Conservation (phyloP, 1,140 invertebrate species). For the Trinorchestia longiramus region DNA sequence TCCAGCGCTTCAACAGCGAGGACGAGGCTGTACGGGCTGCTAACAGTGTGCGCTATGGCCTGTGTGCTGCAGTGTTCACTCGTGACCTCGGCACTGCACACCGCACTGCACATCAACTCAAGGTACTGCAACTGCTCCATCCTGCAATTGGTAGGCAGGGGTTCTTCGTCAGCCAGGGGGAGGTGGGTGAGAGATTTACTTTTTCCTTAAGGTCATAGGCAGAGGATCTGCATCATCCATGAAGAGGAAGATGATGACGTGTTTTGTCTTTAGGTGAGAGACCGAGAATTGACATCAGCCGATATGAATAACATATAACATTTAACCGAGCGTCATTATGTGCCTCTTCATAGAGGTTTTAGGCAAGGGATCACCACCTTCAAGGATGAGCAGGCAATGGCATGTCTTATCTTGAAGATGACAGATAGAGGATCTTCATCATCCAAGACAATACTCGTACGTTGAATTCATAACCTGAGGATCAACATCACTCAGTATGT, state of each 20-base stretch:
- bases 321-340: no score
- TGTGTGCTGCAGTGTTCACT: constrained; percentile 75
- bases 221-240: background rate
- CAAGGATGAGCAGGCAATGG: no score
- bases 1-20: constrained; percentile 74
- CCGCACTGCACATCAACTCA: constrained; percentile 71
- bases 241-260: background rate
- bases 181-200: background rate
- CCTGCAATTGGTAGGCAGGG: background rate
- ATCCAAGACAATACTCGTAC: no score
- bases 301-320: no score
- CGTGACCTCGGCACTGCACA: constrained; percentile 71
- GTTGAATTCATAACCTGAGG: no score
- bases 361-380: no score
- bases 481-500: no score
- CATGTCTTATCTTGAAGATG: no score
- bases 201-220: background rate
- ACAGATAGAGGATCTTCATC: no score
- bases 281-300: no score
- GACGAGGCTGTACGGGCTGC: constrained; percentile 73
- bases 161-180: background rate
- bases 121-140: constrained; percentile 60
- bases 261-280: background rate
- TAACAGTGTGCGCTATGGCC: constrained; percentile 73
- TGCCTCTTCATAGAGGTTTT: no score